phyloP scores from a whole-genome alignment of 2,113 vertebrate genomes.

The Crotalus viridis region DNA sequence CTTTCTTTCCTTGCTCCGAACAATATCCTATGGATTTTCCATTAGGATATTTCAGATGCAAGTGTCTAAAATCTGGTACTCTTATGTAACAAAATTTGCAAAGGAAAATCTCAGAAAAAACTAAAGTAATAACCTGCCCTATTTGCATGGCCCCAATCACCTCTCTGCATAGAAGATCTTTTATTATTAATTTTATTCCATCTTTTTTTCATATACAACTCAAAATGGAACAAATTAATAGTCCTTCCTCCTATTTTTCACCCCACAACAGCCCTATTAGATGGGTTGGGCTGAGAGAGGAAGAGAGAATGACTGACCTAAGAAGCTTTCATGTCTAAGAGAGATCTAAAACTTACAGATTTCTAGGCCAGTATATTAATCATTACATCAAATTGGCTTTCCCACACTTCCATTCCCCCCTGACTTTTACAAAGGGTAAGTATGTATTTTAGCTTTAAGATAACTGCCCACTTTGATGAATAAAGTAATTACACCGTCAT shows the following conservation, averaged over 20 bases:
- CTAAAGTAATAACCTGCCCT: neutral
- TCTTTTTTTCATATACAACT: neutral
- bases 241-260: too few species aligned
- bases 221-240: neutral
- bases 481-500: neutral
- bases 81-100: neutral
- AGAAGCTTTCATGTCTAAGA: neutral
- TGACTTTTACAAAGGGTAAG: neutral
- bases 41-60: neutral
- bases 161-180: neutral
- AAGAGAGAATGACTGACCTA: neutral
- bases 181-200: neutral
- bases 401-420: neutral
- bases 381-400: neutral
- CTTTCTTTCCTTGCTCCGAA: neutral
- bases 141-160: neutral
- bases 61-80: neutral
- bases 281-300: neutral
- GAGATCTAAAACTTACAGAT: neutral
- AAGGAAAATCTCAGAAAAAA: neutral
- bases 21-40: neutral
- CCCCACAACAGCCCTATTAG: neutral
- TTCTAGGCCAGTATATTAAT: neutral
- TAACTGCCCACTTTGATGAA: neutral
- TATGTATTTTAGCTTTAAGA: neutral